Percentiles rank a stretch among this genome's conserved stretches.
phyloP scores from a whole-genome alignment of 2,888 invertebrate genomes.

The Drosophila neonasuta region DNA sequence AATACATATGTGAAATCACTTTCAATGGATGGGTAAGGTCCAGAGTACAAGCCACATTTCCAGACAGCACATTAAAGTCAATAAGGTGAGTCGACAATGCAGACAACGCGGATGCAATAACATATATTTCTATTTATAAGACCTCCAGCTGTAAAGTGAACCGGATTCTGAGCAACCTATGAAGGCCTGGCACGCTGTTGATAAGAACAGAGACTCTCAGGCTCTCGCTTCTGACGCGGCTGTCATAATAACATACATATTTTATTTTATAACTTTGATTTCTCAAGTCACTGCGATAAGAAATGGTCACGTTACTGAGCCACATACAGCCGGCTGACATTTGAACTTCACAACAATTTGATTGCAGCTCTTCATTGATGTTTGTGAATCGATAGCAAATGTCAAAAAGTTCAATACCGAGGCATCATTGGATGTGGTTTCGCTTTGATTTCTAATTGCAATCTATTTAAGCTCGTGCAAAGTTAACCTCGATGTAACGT shows the following conservation, averaged over 20 bases:
- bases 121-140: constrained; percentile 5
- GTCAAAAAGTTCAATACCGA: constrained; percentile 37
- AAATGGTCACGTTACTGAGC: constrained; percentile 2
- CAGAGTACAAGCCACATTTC: constrained; percentile 5
- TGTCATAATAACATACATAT: constrained; percentile 9
- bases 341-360: constrained; percentile 31
- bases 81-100: constrained; percentile 17
- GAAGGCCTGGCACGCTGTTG: constrained; percentile 18
- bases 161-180: constrained; percentile 38
- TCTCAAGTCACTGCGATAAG: constrained; percentile 38
- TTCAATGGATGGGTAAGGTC: constrained; percentile 22
- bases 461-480: constrained; percentile 1
- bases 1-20: constrained; percentile 20
- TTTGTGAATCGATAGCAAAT: constrained; percentile 20
- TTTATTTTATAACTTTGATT: constrained; percentile 10
- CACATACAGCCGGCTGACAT: constrained; percentile 8
- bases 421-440: constrained; percentile 16
- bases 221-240: constrained; percentile 17
- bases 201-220: constrained; percentile 34
- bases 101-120: constrained; percentile 42
- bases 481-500: background rate
- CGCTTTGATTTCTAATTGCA: background rate
- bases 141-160: constrained; percentile 27
- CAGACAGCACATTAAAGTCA: constrained; percentile 7
- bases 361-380: constrained; percentile 13